Evolutionary conservation across 2,888 invertebrate genomes (phyloP), one percentile per base, ranked within the genome.

Genomic region (Ditula angustiorana): DNA sequence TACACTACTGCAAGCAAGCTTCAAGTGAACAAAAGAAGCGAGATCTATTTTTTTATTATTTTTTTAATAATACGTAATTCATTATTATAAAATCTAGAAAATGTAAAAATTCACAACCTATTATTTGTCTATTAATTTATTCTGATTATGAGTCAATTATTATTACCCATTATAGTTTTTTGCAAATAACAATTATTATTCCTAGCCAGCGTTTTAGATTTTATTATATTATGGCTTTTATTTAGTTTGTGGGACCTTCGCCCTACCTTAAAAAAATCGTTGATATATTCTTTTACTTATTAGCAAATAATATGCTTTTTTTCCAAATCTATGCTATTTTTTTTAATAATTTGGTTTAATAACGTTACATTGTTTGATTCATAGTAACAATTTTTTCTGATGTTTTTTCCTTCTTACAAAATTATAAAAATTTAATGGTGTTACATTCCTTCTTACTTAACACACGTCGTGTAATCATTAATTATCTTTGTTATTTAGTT

Each of bases 91-190:
- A 91, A 88, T 88, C 90, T 91, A 90, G 85, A 91, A 92, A 92
- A 90, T 92, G 90, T 91, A 89, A 88, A 92, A 91, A 91, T 90
- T 92, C 92, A 92, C 92, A 92, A 92, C 92, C 92, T 92, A 92
- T 91, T 85, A 83, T 87, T 88, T 89, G 86, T 89, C 90, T 91
- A 90, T 87, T 83, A 81, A 76, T 73, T 74, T 70, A 69, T 71
- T 72, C 71, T 71, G 70, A 68, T 70, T 77, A 74, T 75, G 76
- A 71, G 73, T 72, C 74, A 75, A 67, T 76, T 76, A 61, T 66
- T 60, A 74, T 74, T 73, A 74, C 69, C 73, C 67, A 74, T 66
- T n/a, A n/a, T n/a, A n/a, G n/a, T n/a, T n/a, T n/a, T n/a, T 71
- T 68, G 75, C 77, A 80, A 82, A 77, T 76, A 71, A 80, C 73